Evolutionary conservation across 2,113 vertebrate species (phyloP).

Genomic region (Psephotus haematonotus): DNA sequence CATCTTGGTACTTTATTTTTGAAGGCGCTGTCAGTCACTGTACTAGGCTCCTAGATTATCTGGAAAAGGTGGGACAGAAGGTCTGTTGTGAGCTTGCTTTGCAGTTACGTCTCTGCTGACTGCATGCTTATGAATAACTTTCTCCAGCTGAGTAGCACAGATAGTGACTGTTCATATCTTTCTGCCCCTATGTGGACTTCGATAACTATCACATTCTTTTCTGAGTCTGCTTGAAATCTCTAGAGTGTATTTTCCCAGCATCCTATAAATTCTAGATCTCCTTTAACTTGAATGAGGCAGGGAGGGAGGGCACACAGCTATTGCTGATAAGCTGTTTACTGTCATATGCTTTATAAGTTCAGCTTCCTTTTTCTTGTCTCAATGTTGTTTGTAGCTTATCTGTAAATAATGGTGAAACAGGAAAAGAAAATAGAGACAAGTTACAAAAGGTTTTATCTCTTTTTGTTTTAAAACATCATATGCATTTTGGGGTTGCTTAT

Average conservation of each 20-base stretch:
- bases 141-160: neutral
- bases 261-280: neutral
- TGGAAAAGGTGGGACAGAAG: neutral
- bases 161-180: neutral
- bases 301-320: neutral
- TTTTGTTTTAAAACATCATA: neutral
- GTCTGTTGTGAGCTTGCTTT: neutral
- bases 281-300: neutral
- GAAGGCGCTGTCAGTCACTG: fast-evolving
- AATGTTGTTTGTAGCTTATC: conserved; percentile 1
- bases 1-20: too few species aligned
- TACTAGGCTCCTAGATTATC: neutral
- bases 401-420: neutral
- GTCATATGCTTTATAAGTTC: neutral
- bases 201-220: neutral
- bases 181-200: neutral
- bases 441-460: neutral
- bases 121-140: neutral
- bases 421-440: neutral
- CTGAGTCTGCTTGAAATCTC: neutral
- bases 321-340: neutral
- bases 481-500: neutral
- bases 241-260: neutral
- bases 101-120: neutral
- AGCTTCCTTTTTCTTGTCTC: neutral